Evolutionary conservation across 1,140 invertebrate genomes (phyloP).

Genomic region (Trichogramma pretiosum): DNA sequence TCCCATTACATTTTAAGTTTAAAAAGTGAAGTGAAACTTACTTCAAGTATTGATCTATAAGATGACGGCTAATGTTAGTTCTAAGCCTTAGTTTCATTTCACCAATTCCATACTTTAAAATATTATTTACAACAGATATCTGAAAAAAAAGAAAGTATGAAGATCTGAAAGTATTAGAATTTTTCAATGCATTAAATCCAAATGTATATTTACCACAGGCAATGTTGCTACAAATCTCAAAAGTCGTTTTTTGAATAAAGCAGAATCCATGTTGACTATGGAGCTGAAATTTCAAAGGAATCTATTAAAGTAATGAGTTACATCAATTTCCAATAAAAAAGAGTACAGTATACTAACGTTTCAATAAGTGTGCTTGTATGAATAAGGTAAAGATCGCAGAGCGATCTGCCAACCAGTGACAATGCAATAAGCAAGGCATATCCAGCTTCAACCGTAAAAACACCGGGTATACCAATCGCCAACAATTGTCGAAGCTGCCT

Average conservation of each 20-base stretch:
- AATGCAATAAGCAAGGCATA: constrained; percentile 73
- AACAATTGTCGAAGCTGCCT: constrained; percentile 68
- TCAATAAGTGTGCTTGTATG: constrained; percentile 87
- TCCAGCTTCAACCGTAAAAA: constrained; percentile 64
- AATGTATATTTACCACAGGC: constrained; percentile 69
- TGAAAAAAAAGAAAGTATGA: constrained; percentile 36
- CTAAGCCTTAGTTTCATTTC: constrained; percentile 86
- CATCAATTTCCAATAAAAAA: too few species aligned
- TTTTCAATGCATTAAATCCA: too few species aligned
- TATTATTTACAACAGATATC: constrained; percentile 85
- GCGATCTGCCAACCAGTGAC: constrained; percentile 75
- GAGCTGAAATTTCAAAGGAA: constrained; percentile 62
- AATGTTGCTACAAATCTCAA: constrained; percentile 70
- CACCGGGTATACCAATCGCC: constrained; percentile 74
- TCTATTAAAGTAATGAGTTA: background rate
- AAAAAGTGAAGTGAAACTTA: too few species aligned
- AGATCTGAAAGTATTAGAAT: background rate
- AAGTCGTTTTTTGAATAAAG: constrained; percentile 66
- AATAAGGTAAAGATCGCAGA: constrained; percentile 97
- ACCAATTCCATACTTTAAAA: constrained; percentile 87
- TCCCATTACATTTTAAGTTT: too few species aligned
- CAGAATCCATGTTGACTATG: constrained; percentile 79
- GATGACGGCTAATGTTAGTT: constrained; percentile 75
- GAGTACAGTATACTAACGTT: constrained; percentile 53
- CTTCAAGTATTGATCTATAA: constrained; percentile 89